These are phyloP conservation scores for Brachystomella parvula DNA, from an alignment of 1,140 invertebrate genomes.

Conservation along the genomic window DNA sequence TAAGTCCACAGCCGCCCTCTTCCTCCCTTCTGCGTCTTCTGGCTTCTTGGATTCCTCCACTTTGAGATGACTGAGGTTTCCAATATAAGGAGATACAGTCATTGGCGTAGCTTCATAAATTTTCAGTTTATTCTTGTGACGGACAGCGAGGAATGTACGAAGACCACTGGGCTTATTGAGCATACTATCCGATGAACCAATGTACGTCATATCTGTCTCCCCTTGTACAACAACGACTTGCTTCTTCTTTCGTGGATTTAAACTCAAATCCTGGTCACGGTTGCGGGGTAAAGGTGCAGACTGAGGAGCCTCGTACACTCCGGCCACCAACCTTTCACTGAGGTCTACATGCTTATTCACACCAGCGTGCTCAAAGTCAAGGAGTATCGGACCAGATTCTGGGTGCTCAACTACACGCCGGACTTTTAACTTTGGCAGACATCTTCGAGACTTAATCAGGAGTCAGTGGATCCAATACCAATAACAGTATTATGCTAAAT, in stretches of 20 bases:
- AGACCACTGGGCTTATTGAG: neutral
- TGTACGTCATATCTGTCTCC: conserved; percentile 18
- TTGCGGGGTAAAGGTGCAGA: neutral
- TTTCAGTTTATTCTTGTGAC: conserved; percentile 19
- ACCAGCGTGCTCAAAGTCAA: conserved; percentile 29
- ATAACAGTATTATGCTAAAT: too few relatives aligned
- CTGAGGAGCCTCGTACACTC: conserved; percentile 5
- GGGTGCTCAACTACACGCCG: neutral
- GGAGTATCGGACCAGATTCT: conserved; percentile 10
- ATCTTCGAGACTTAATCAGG: too few relatives aligned
- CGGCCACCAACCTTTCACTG: neutral
- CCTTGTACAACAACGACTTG: conserved; percentile 11
- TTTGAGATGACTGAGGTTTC: conserved; percentile 15
- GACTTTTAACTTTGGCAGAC: neutral
- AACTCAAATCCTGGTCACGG: neutral
- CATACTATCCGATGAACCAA: conserved; percentile 13
- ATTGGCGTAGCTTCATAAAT: conserved; percentile 30
- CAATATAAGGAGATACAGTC: conserved; percentile 24
- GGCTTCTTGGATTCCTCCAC: conserved; percentile 8
- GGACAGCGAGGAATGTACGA: conserved; percentile 25
- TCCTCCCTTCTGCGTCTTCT: conserved; percentile 23
- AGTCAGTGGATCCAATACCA: too few relatives aligned
- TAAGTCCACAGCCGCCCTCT: conserved; percentile 22
- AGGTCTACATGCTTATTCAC: conserved; percentile 15
- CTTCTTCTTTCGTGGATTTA: neutral